Evolutionary conservation across 1,140 invertebrate genomes (phyloP), one percentile per base, ranked within the genome.

Genomic region (Littorina saxatilis): DNA sequence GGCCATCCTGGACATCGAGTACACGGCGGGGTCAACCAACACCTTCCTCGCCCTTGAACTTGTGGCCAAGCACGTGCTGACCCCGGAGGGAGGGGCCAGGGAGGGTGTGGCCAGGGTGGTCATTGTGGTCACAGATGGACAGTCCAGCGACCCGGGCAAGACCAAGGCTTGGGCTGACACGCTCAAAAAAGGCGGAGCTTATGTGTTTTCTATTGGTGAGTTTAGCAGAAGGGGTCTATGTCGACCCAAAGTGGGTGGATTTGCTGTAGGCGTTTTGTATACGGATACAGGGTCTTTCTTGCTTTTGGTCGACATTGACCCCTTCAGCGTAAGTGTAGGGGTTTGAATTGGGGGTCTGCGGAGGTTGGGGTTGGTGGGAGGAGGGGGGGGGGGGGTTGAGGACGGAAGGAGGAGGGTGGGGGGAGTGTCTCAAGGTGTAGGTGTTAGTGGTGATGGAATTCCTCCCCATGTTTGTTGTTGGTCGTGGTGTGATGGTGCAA

Each of bases 81-180:
- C 83, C 27, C 39, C 79, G 5, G 20, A 35, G 17, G 80, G 77
- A 43, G 85, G 83, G 11, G 85, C 84, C 15, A 78, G 88, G 52
- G 72, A 73, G 52, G 82, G 81, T 20, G 86, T 83, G 9, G 79
- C 85, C 0, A 79, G 87, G 9, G 80, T 88, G 15, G 85, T 86
- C 17, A 80, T 89, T 20, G 79, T 90, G n/a, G 32, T 89, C 0
- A 90, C 88, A 1, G 88, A 90, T 75, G 88, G 89, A 1, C 68
- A 81, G 55, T 88, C 82, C 40, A 81, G 78, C 13, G 32, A 29
- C 29, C 50, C 43, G 0, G 35, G 13, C 23, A 27, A 37, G 3
- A 80, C 79, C 35, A 58, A 72, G 50, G 13, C 3, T 17, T 72
- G 52, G 70, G 79, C 79, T 9, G 68, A 35, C 2, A n/a, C 35